Evolutionary conservation across 2,113 vertebrate genomes (phyloP).

Genomic region (Chrysemys picta): DNA sequence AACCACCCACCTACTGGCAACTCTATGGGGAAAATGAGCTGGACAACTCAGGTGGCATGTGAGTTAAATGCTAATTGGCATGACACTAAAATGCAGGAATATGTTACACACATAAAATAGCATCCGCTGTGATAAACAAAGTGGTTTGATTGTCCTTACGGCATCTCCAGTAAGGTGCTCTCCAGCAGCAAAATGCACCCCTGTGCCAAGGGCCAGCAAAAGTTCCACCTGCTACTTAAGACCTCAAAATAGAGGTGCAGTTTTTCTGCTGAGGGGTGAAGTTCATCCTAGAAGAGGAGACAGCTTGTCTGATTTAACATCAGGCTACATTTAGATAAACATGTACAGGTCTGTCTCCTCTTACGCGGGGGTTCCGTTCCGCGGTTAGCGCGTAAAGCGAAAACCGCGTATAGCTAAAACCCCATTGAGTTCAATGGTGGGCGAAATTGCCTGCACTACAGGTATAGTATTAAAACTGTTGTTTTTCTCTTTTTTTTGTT

Average conservation of each 20-base stretch:
- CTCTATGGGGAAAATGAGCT: neutral
- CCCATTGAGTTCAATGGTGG: no score
- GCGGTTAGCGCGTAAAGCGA: no score
- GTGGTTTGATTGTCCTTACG: neutral
- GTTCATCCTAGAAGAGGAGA: neutral
- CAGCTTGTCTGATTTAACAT: neutral
- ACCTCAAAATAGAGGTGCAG: neutral
- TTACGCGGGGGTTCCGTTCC: no score
- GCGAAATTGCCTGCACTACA: no score
- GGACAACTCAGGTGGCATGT: neutral
- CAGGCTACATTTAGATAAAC: neutral
- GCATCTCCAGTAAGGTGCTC: neutral
- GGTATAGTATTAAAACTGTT: no score
- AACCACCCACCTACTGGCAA: neutral
- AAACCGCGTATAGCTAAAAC: no score
- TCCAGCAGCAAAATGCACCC: neutral
- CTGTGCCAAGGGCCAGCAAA: neutral
- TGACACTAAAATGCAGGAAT: neutral
- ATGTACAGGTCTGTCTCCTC: neutral
- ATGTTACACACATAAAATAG: neutral
- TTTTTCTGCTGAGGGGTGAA: neutral
- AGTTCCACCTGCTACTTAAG: neutral
- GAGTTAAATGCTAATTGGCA: neutral
- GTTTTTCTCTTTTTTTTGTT: no score
- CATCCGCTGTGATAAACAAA: conserved; percentile 13